These are phyloP conservation scores for Coregonus sp. DNA, from an alignment of 2,797 vertebrate genomes.

Conservation along the genomic window DNA sequence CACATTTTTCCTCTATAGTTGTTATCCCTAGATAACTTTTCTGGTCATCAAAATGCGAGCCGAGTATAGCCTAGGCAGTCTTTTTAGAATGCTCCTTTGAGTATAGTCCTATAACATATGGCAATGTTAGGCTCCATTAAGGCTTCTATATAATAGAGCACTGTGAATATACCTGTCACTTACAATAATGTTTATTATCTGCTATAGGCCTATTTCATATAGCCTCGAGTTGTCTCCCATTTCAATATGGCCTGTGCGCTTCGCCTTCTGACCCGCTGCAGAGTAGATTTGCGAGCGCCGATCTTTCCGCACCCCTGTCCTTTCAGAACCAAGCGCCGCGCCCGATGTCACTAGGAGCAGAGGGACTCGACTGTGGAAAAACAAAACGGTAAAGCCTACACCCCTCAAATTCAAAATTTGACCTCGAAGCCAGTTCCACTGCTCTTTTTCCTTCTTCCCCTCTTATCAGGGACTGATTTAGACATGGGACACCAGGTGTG, in stretches of 20 bases:
- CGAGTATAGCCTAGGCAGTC: neutral
- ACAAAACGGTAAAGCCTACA: neutral
- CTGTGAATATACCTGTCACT: neutral
- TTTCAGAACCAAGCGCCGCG: slow-evolving; percentile 39
- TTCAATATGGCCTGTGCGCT: neutral
- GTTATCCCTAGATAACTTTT: neutral
- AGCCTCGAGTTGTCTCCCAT: too few relatives aligned
- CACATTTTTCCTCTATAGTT: neutral
- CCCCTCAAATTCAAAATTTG: too few relatives aligned
- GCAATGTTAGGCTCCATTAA: neutral
- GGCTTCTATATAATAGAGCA: neutral
- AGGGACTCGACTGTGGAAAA: neutral
- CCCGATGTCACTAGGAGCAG: neutral
- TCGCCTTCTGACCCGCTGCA: neutral
- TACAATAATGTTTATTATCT: neutral
- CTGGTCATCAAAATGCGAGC: neutral
- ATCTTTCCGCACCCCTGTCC: slow-evolving; percentile 14
- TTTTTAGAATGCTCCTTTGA: neutral
- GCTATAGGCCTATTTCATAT: neutral
- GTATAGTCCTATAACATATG: neutral
- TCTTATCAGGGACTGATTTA: neutral
- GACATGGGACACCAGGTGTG: too few relatives aligned
- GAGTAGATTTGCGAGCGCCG: slow-evolving; percentile 24
- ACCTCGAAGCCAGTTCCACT: too few relatives aligned
- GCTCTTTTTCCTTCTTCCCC: neutral